phyloP scores from a whole-genome alignment of 2,797 vertebrate genomes.

The Gymnoscopelus braueri region DNA sequence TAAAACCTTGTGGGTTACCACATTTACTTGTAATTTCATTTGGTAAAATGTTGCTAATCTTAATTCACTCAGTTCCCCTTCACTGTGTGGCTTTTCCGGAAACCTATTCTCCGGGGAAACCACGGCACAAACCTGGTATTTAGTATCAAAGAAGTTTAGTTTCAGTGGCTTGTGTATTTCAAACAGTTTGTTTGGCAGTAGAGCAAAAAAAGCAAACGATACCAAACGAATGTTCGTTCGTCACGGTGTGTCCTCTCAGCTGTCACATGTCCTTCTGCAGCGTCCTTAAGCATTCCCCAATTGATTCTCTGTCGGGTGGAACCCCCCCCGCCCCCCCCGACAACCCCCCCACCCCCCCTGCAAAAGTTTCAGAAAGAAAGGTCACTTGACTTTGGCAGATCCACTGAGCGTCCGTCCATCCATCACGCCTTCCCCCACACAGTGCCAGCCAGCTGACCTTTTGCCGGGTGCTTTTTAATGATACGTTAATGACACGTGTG shows the following conservation, averaged over 20 bases:
- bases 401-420: slow-evolving; percentile 48
- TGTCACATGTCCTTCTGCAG: slow-evolving; percentile 13
- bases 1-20: too few relatives aligned
- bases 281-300: slow-evolving; percentile 4
- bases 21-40: slow-evolving; percentile 5
- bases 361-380: slow-evolving; percentile 64
- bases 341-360: slow-evolving; percentile 17
- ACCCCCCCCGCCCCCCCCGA: slow-evolving; percentile 20
- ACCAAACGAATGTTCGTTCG: neutral
- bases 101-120: neutral
- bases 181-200: neutral
- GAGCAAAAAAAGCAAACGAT: neutral
- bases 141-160: neutral
- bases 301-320: slow-evolving; percentile 39
- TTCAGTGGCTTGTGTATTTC: neutral
- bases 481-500: slow-evolving; percentile 32
- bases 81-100: too few relatives aligned
- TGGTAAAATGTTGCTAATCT: slow-evolving; percentile 1
- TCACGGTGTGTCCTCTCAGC: neutral
- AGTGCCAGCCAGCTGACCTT: slow-evolving; percentile 63
- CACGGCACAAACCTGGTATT: neutral
- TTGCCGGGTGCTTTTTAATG: slow-evolving; percentile 52
- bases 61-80: too few relatives aligned
- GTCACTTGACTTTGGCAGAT: slow-evolving; percentile 59
- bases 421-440: slow-evolving; percentile 56